A percentile compares a stretch with the other conserved stretches of the same genome.
Conservation (phyloP, 2,888 invertebrate species). For the Leptinotarsa haldemani region DNA sequence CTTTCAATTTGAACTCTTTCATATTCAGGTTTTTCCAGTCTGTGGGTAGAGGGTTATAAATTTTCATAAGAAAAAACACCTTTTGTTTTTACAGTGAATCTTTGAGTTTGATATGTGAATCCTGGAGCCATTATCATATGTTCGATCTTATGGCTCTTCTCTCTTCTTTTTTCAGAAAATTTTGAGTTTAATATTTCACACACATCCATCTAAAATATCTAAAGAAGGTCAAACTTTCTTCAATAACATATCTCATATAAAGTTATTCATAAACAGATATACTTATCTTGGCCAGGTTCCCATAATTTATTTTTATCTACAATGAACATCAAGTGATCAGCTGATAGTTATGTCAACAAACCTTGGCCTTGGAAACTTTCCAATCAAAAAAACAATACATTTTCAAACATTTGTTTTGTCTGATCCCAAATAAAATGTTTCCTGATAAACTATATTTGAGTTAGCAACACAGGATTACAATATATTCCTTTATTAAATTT, state of each 20-base stretch:
- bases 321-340: conserved; percentile 4
- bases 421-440: not conserved
- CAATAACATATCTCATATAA: not conserved
- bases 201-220: not conserved
- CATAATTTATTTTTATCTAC: conserved; percentile 13
- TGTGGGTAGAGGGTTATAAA: too few relatives aligned
- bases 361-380: conserved; percentile 2
- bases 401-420: not conserved
- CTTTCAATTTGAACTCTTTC: too few relatives aligned
- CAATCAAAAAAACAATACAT: not conserved
- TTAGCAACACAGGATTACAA: too few relatives aligned
- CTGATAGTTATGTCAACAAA: conserved; percentile 6
- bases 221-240: not conserved
- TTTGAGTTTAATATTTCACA: not conserved
- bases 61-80: too few relatives aligned
- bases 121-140: too few relatives aligned
- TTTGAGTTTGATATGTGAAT: too few relatives aligned
- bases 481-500: too few relatives aligned
- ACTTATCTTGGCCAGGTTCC: conserved; percentile 4
- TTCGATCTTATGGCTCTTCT: too few relatives aligned
- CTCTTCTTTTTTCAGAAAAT: not conserved
- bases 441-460: not conserved
- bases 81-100: too few relatives aligned
- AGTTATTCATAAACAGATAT: not conserved
- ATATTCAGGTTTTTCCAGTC: too few relatives aligned